Percentiles rank a stretch among this genome's conserved stretches.
Evolutionary conservation across 2,888 invertebrate genomes (phyloP).

Genomic region (Bibio marci): DNA sequence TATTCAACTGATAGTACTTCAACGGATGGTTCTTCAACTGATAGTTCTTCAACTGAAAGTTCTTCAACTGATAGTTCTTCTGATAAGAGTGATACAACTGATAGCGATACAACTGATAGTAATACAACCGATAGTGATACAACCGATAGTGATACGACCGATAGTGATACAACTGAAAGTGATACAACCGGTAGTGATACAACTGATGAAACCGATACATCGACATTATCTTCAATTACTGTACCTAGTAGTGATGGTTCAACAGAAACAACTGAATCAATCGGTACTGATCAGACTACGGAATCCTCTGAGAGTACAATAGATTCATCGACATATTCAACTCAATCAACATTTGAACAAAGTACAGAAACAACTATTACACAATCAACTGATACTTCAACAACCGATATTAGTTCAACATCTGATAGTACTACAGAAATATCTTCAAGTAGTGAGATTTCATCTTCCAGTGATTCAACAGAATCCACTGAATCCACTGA

Average conservation of each 20-base stretch:
- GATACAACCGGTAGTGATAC: neutral
- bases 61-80: constrained; percentile 5
- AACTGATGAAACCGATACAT: neutral
- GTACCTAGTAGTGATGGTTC: too few species aligned
- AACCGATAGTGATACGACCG: neutral
- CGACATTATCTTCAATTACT: too few species aligned
- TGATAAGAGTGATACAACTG: neutral
- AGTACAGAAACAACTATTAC: constrained; percentile 5
- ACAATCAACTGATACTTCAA: constrained; percentile 3
- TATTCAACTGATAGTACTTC: neutral
- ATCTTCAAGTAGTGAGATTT: constrained; percentile 8
- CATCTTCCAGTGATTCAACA: constrained; percentile 9
- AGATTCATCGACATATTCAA: neutral
- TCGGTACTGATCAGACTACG: neutral
- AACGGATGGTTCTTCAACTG: neutral
- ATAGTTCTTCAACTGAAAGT: neutral
- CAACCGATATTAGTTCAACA: constrained; percentile 3
- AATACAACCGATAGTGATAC: neutral
- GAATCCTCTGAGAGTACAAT: neutral
- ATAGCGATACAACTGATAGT: neutral
- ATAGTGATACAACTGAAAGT: neutral
- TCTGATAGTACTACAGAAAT: constrained; percentile 8
- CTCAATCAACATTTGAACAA: constrained; percentile 1
- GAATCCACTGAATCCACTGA: constrained; percentile 5
- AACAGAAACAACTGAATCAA: neutral